Base-by-base conservation (phyloP, 2,113 vertebrate species). In the Martes martes region DNA sequence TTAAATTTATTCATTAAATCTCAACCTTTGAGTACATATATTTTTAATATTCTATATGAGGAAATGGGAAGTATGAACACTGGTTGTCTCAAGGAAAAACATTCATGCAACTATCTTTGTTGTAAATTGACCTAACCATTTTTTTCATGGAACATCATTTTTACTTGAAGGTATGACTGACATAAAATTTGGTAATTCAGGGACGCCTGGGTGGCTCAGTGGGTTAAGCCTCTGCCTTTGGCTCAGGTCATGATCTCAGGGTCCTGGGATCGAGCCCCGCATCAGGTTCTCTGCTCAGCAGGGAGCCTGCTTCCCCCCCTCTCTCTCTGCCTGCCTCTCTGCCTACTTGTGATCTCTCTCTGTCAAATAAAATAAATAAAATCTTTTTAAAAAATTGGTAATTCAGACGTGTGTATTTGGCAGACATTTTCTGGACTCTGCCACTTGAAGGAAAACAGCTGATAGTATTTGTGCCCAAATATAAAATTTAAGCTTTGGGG, bases 1-100 rank as follows among this genome's bases (percentile, higher is more conserved):
- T 79, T 85, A 59, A 88, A 47, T 96, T 63, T 47, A 92, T 96
- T 82, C 65, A 93, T 96, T 67, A 83, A 93, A 79, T 79, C 59
- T 84, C 8, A 13, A 59, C 45, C 24, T 57, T 94, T 82, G 47
- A 61, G 52, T 82, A 57, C 26, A 65, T 85, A 1, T 82, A 45
- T 59, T 59, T 94, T 91, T 80, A 82, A 87, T 63, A 63, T 63
- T 31, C 61, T 50, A 0, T 50, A 9, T 65, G 36, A 96, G 65
- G 63, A 97, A 84, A 95, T 57, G 14, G 65, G 6, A 93, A 89
- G 7, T 71, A 52, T 84, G 13, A 80, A 47, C 33, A 8, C 39
- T 63, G 24, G 33, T 59, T 79, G 23, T 94, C 28, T 81, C 36
- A 81, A 94, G 63, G 65, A 65, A 94, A 91, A 86, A 33, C 36